phyloP scores from a whole-genome alignment of 2,113 vertebrate genomes.

The Trogon melanurus region DNA sequence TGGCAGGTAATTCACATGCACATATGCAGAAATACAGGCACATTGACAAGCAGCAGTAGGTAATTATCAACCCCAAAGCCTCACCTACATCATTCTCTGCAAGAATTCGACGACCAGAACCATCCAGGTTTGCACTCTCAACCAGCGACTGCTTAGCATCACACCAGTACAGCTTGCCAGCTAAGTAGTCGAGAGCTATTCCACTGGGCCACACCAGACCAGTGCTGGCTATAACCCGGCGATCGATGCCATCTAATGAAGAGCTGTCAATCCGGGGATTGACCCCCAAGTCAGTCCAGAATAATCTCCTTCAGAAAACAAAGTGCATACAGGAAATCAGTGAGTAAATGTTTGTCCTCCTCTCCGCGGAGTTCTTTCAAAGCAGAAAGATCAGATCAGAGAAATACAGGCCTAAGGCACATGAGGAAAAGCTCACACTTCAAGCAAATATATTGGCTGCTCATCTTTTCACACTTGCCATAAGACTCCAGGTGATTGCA shows the following conservation, averaged over 20 bases:
- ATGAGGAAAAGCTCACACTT: not conserved
- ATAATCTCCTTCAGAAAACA: conserved; percentile 86
- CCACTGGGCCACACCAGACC: conserved; percentile 86
- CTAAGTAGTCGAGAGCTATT: conserved; percentile 84
- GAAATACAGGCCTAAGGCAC: not conserved
- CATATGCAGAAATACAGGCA: not conserved
- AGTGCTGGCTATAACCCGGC: conserved; percentile 74
- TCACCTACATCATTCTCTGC: conserved; percentile 95
- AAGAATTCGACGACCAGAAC: conserved; percentile 84
- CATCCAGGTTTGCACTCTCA: conserved; percentile 87
- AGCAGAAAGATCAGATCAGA: not conserved
- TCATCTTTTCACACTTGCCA: not conserved
- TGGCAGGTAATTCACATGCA: not conserved
- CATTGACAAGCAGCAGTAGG: not conserved
- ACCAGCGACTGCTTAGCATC: conserved; percentile 81
- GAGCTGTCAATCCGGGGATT: conserved; percentile 83
- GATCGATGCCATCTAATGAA: conserved; percentile 81
- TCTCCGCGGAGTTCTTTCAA: not conserved
- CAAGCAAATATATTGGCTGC: not conserved
- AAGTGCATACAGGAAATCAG: conserved; percentile 48
- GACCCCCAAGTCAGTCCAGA: conserved; percentile 89
- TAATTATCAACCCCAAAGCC: conserved; percentile 71
- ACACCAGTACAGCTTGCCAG: conserved; percentile 88
- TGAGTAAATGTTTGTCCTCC: conserved; percentile 33
- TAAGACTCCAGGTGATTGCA: not conserved